phyloP scores from a whole-genome alignment of 2,797 vertebrate genomes.

The Pelochelys cantorii region DNA sequence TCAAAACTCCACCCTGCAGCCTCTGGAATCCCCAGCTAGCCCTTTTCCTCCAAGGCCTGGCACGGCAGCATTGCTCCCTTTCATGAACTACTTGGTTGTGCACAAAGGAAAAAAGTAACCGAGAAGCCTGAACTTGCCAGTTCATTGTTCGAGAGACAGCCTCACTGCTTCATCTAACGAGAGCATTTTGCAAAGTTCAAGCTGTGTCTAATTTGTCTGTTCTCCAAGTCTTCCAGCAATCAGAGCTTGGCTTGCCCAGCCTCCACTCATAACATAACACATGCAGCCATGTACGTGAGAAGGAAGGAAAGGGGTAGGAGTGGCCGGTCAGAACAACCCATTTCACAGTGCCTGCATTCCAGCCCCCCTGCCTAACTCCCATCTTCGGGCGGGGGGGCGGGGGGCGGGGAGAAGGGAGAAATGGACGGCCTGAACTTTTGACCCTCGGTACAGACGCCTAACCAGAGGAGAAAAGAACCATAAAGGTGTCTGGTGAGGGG shows the following conservation, averaged over 20 bases:
- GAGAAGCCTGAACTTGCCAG: conserved; percentile 14
- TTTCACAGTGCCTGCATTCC: conserved; percentile 69
- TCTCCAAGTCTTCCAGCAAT: background rate
- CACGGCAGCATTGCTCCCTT: background rate
- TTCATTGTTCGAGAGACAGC: conserved; percentile 17
- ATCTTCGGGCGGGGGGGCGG: background rate
- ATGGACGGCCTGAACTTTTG: conserved; percentile 83
- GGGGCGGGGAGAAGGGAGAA: background rate
- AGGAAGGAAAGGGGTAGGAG: conserved; percentile 25
- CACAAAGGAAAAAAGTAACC: background rate
- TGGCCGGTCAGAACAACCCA: conserved; percentile 21
- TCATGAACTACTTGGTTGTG: conserved; percentile 7
- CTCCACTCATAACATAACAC: background rate
- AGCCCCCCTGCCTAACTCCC: conserved; percentile 58
- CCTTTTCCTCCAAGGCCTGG: background rate
- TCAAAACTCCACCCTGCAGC: background rate
- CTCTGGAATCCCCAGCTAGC: background rate
- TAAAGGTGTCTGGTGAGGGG: conserved; percentile 76
- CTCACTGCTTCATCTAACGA: background rate
- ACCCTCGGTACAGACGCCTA: conserved; percentile 78
- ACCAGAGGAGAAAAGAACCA: conserved; percentile 51
- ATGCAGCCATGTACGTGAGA: background rate
- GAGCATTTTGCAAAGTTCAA: background rate
- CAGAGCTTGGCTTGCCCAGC: background rate
- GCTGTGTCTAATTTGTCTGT: background rate